Evolutionary conservation across 2,888 invertebrate genomes (phyloP), one percentile per base, ranked within the genome.

Genomic region (Metalampra italica): DNA sequence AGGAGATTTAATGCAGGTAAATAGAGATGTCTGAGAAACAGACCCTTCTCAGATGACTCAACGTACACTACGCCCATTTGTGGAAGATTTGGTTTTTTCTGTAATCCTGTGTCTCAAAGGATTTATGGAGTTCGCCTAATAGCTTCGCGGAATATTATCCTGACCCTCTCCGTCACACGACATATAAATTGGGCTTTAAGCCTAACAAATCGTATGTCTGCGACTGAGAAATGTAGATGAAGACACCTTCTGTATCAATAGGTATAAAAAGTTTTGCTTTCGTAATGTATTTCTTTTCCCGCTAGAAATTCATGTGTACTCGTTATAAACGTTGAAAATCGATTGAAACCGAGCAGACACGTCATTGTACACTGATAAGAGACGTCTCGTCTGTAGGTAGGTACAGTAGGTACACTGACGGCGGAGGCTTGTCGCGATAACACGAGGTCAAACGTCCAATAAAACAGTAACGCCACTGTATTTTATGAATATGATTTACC

Each of bases 371-470:
- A 44, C 56, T 60, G 81, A 81, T 82, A 83, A 79, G 66, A 66
- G 58, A 71, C 71, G 71, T 73, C 71, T 66, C n/a, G n/a, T n/a
- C n/a, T n/a, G n/a, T n/a, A n/a, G n/a, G n/a, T n/a, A n/a, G n/a
- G n/a, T n/a, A n/a, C n/a, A n/a, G 60, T 57, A 61, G 49, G 34
- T 39, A 48, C 56, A 66, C 68, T 77, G 76, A 78, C 75, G 76
- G 56, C 48, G 75, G 79, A 82, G 85, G 84, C 84, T 83, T 77
- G 84, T 56, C 82, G 70, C 75, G 85, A 86, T 86, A 85, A 73
- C 72, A 59, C 72, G 78, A 79, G 86, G 85, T 85, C 83, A 82
- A 71, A 74, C 71, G 69, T 68, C 70, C 69, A 78, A 72, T 73
- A 71, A 70, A 76, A 63, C 59, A 66, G 56, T 68, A 70, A 67